Percentiles rank a stretch among this genome's conserved stretches.
Conservation (phyloP, 2,797 vertebrate species). For the Meriones psammophilus region DNA sequence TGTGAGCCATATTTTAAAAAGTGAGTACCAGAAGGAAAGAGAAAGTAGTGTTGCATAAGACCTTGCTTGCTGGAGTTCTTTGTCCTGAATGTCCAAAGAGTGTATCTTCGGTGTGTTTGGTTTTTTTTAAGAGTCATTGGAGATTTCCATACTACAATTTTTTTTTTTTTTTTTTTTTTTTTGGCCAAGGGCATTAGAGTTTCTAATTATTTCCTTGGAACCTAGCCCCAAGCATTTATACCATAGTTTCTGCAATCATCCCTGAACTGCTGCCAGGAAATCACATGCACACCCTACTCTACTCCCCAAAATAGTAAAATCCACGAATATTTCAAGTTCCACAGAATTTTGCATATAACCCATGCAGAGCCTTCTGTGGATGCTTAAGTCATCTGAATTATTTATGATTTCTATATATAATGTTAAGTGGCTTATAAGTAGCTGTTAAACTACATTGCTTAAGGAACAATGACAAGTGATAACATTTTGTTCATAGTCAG, state of each 20-base stretch:
- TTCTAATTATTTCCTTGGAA: not conserved
- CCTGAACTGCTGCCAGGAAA: not conserved
- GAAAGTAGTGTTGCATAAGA: not conserved
- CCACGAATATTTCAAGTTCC: not conserved
- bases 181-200: not conserved
- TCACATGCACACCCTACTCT: not conserved
- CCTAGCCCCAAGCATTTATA: not conserved
- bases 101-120: not conserved
- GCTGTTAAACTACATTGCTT: not conserved
- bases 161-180: too few relatives aligned
- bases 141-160: not conserved
- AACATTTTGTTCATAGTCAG: not conserved
- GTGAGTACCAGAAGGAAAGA: not conserved
- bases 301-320: not conserved
- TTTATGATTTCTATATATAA: not conserved
- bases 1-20: not conserved
- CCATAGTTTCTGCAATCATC: not conserved
- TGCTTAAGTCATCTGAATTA: not conserved
- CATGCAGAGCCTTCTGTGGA: not conserved
- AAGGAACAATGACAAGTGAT: not conserved
- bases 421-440: not conserved
- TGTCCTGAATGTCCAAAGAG: not conserved
- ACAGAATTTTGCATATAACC: not conserved
- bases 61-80: not conserved
- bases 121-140: not conserved